phyloP scores from a whole-genome alignment of 2,113 vertebrate genomes.

The Danionella cerebrum region DNA sequence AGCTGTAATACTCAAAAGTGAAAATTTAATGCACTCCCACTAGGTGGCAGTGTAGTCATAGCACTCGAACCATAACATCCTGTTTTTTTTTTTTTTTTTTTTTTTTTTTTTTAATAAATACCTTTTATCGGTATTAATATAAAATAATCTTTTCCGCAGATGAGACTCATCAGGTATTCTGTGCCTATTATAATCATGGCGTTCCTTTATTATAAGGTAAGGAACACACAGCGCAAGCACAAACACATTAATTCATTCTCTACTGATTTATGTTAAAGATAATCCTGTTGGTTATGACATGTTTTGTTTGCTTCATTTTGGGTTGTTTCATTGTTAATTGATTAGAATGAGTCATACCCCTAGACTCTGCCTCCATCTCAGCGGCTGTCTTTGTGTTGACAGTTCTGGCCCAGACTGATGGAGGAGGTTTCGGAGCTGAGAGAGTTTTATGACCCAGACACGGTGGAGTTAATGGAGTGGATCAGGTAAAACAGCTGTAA shows the following conservation, averaged over 20 bases:
- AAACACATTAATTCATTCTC: background rate
- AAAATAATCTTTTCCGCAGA: slow-evolving; percentile 69
- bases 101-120: too few species aligned
- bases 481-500: slow-evolving; percentile 79
- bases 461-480: slow-evolving; percentile 98
- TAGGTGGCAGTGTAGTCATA: slow-evolving; percentile 72
- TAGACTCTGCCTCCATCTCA: background rate
- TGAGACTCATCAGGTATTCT: slow-evolving; percentile 69
- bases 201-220: slow-evolving; percentile 87
- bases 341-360: background rate
- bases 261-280: too few species aligned
- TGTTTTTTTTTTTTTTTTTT: slow-evolving; percentile 21
- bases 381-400: background rate
- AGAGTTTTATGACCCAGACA: slow-evolving; percentile 98
- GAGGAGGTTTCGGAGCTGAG: slow-evolving; percentile 88
- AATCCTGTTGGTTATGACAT: too few species aligned
- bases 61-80: slow-evolving; percentile 23
- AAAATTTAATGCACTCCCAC: too few species aligned
- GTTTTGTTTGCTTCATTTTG: too few species aligned
- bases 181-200: slow-evolving; percentile 68
- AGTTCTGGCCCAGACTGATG: slow-evolving; percentile 93
- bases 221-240: too few species aligned
- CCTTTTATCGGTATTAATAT: slow-evolving; percentile 32
- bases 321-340: background rate
- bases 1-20: background rate